Evolutionary conservation across 2,888 invertebrate species (phyloP).

Genomic region (Fragum whitleyi): DNA sequence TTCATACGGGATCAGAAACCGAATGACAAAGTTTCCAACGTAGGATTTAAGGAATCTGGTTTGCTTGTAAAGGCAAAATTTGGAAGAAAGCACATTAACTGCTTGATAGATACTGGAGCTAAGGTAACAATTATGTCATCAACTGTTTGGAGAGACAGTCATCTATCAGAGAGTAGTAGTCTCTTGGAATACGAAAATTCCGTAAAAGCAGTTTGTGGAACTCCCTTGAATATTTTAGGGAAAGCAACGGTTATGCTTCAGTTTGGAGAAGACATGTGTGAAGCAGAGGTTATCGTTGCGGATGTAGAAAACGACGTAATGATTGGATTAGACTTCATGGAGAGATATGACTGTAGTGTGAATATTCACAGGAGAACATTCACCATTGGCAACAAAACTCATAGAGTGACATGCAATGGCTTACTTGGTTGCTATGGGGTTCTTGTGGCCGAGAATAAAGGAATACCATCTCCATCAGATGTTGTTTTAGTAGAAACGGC

Average conservation of each 20-base stretch:
- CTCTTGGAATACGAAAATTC: not conserved
- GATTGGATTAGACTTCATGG: slow-evolving; percentile 30
- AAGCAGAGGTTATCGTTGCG: slow-evolving; percentile 14
- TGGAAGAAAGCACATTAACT: not conserved
- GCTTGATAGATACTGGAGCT: not conserved
- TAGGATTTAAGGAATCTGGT: not conserved
- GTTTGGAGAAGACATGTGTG: not conserved
- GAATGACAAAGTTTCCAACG: not conserved
- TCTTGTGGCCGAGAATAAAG: slow-evolving; percentile 2
- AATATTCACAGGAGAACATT: slow-evolving; percentile 7
- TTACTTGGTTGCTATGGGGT: slow-evolving; percentile 32
- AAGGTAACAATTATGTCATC: not conserved
- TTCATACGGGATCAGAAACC: not conserved
- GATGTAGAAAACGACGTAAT: slow-evolving; percentile 27
- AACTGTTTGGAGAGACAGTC: not conserved
- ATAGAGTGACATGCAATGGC: not conserved
- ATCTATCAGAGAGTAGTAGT: not conserved
- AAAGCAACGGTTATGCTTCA: not conserved
- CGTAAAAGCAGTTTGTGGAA: not conserved
- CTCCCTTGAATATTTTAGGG: not conserved
- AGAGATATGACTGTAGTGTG: not conserved
- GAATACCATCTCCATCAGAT: slow-evolving; percentile 23
- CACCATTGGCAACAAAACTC: slow-evolving; percentile 1
- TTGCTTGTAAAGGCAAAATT: not conserved
- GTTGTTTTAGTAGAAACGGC: slow-evolving; percentile 13